Base-by-base conservation (phyloP, 2,797 vertebrate species). In the Cirrhinus molitorella region DNA sequence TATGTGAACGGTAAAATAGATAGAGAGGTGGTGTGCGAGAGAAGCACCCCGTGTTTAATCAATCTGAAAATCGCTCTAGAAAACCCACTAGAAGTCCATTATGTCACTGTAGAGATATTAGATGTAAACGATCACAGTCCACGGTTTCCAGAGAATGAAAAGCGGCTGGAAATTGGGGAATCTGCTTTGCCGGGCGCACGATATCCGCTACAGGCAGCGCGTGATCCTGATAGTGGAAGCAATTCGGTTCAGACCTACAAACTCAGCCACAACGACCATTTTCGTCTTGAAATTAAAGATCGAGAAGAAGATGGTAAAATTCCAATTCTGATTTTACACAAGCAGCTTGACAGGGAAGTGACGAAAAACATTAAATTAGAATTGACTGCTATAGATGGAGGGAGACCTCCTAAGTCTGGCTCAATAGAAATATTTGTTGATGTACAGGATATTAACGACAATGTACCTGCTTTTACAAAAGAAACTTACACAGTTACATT, bases 71-170 rank as follows among this genome's bases (percentile, higher is more conserved):
- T 93, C 11, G 92, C 94, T 68, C 71, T 96, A 80, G 94, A 95
- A 84, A 93, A 93, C 12, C 95, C 95, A 21, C 90, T 95, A 31
- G 93, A 96, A 85, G 93, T 96, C 5, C 94, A 95, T 67, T 94
- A 94, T 0, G 72, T 96, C 0, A 88, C 93, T 12, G 92, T 96
- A 63, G 93, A 96, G 0, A 74, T 96, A 55, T 73, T 94, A 2
- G 95, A 96, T 0, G 88, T 96, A 49, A 96, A 96, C 0, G 95
- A 96, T 84, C 93, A 96, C 57, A 88, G 92, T 0, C 95, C 93
- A 0, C 47, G 7, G 1, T 95, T 96, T 78, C 90, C 87, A 2
- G 92, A 93, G 71, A 89, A 86, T 0, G 86, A 91, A 77, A 93
- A 92, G 71, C 85, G 83, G 12, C 59, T 96, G 0, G 93, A 95